Percentiles rank a stretch among this genome's conserved stretches.
Conservation (phyloP, 2,888 invertebrate genomes). For the Ormyrus labotus region DNA sequence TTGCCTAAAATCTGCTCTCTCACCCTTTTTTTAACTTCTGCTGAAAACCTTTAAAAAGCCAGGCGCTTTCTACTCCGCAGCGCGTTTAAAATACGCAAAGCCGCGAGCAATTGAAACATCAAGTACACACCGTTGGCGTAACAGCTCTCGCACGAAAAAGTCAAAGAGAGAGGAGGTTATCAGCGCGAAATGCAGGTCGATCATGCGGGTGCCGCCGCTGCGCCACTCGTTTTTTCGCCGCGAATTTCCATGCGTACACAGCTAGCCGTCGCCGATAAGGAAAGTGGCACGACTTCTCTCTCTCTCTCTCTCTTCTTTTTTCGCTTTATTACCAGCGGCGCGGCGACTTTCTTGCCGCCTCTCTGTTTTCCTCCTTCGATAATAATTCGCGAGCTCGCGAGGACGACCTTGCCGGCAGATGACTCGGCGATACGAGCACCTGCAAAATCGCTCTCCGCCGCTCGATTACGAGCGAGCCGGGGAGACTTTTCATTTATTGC, state of each 20-base stretch:
- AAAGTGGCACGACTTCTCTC: slow-evolving; percentile 44
- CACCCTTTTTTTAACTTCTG: too few species aligned
- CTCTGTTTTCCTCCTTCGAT: slow-evolving; percentile 42
- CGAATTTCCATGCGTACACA: slow-evolving; percentile 32
- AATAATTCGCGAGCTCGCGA: slow-evolving; percentile 41
- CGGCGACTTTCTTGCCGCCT: slow-evolving; percentile 37
- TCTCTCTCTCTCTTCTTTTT: slow-evolving; percentile 6
- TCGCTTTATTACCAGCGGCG: slow-evolving; percentile 20
- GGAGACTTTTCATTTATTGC: too few species aligned
- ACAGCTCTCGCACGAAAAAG: too few species aligned
- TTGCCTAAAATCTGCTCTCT: too few species aligned
- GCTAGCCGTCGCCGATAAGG: slow-evolving; percentile 37
- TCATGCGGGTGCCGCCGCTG: slow-evolving; percentile 49
- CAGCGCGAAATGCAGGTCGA: slow-evolving; percentile 46
- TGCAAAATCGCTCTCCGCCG: neutral
- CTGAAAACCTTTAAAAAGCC: too few species aligned
- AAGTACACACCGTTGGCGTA: too few species aligned
- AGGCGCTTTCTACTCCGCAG: too few species aligned
- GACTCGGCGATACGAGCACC: neutral
- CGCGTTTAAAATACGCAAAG: too few species aligned
- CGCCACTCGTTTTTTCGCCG: slow-evolving; percentile 1
- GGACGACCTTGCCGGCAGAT: slow-evolving; percentile 34
- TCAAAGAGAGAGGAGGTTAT: slow-evolving; percentile 18
- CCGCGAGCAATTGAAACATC: too few species aligned
- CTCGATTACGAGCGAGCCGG: neutral